Evolutionary conservation across 2,888 invertebrate species (phyloP), one percentile per base, ranked within the genome.

Genomic region (Microchrysa polita): DNA sequence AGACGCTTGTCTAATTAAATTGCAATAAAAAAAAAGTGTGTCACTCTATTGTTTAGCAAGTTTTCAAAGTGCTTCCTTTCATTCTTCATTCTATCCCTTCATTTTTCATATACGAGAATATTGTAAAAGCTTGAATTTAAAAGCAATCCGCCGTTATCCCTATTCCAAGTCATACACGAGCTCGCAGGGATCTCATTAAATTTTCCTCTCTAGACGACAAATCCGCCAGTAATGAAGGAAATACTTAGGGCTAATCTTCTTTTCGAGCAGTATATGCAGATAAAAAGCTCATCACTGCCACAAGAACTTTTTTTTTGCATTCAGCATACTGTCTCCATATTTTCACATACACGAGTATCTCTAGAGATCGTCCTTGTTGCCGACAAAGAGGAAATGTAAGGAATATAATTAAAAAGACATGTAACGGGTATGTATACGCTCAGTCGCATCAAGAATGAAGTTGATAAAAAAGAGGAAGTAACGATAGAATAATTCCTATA

Each of bases 361-460:
- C 20, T 27, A 20, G 18, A 48, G 44, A 18, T 65, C 65, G 23
- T 48, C 65, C 10, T 57, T 20, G 20, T 16, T 16, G 18, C 5
- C 60, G 27, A 60, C 23, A 27, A 27, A 27, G 27, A 65, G 23
- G 22, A 65, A 18, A 16, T 18, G 22, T 48, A 65, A 44, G 65
- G 48, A 65, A 48, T 48, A 65, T 65, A 65, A 65, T 65, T 65
- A 65, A 65, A 48, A 65, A 65, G 65, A 48, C 65, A 65, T 65
- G 44, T 65, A 34, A 48, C 44, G 12, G 7, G 4, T 34, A 34
- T n/a, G n/a, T 65, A 23, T 34, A 61, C 18, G 61, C 12, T 40
- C 16, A n/a, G n/a, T n/a, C n/a, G n/a, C 12, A 40, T 40, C 40
- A n/a, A 40, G 61, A 40, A 61, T 61, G 40, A 16, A n/a, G 61